Evolutionary conservation across 2,888 invertebrate genomes (phyloP).

Genomic region (Hymenopus coronatus): DNA sequence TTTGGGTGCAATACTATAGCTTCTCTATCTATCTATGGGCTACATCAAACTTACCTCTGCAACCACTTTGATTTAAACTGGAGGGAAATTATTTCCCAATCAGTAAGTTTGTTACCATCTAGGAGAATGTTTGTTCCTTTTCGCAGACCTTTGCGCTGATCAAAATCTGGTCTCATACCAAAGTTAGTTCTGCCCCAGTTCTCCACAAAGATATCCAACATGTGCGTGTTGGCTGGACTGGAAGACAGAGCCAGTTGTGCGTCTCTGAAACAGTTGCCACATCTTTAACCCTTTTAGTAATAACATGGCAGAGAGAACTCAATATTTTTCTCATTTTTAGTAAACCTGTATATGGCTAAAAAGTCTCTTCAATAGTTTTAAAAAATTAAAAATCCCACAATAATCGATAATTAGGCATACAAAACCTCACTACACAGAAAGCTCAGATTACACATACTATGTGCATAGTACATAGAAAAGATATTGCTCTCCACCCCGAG

Average conservation of each 20-base stretch:
- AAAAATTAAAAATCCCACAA: too few relatives aligned
- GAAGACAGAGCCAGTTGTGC: conserved; percentile 40
- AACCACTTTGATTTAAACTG: conserved; percentile 53
- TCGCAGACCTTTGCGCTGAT: conserved; percentile 48
- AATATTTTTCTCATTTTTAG: too few relatives aligned
- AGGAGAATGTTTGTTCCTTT: conserved; percentile 47
- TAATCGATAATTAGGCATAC: too few relatives aligned
- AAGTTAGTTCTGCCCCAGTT: conserved; percentile 30
- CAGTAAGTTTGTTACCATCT: conserved; percentile 44
- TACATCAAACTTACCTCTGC: conserved; percentile 38
- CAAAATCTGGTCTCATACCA: conserved; percentile 46
- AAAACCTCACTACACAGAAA: too few relatives aligned
- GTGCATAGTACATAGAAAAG: too few relatives aligned
- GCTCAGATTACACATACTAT: too few relatives aligned
- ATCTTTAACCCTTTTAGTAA: neutral
- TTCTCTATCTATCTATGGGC: too few relatives aligned
- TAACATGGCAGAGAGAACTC: neutral
- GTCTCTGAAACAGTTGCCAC: conserved; percentile 37
- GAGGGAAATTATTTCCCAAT: conserved; percentile 52
- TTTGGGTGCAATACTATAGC: too few relatives aligned
- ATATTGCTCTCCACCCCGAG: too few relatives aligned
- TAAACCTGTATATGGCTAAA: too few relatives aligned
- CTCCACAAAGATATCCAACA: conserved; percentile 47
- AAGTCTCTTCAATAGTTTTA: too few relatives aligned
- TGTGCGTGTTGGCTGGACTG: conserved; percentile 37